These are phyloP conservation scores for Tenebrio molitor DNA, from an alignment of 1,140 invertebrate species.

Conservation along the genomic window DNA sequence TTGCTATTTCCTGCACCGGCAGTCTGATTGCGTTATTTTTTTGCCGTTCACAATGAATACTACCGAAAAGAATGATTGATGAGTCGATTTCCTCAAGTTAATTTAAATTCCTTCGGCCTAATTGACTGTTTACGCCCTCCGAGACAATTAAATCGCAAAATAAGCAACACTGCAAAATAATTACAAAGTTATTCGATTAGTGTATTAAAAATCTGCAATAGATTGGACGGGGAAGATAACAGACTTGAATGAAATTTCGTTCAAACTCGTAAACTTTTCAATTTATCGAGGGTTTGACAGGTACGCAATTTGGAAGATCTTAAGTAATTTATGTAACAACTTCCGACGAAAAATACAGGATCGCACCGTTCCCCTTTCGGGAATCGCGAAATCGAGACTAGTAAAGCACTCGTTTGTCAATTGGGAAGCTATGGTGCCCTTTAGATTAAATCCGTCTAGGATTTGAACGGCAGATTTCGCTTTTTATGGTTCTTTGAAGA, in stretches of 20 bases:
- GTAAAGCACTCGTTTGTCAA: conserved; percentile 1
- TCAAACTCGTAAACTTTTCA: conserved; percentile 10
- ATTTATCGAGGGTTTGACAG: conserved; percentile 17
- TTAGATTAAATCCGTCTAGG: conserved; percentile 1
- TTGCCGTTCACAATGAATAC: too few relatives aligned
- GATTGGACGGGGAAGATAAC: conserved; percentile 16
- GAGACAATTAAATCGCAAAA: not conserved
- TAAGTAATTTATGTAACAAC: conserved; percentile 10
- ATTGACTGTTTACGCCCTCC: not conserved
- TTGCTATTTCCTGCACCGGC: too few relatives aligned
- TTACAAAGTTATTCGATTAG: not conserved
- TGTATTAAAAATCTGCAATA: conserved; percentile 1
- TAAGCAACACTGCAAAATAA: not conserved
- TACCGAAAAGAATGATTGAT: too few relatives aligned
- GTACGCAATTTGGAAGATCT: not conserved
- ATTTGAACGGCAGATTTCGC: not conserved
- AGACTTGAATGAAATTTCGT: conserved; percentile 1
- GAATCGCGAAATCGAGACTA: not conserved
- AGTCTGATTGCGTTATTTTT: too few relatives aligned
- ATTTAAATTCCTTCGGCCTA: not conserved
- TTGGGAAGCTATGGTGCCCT: not conserved
- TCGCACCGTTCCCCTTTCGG: not conserved
- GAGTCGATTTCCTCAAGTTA: too few relatives aligned
- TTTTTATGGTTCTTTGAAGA: not conserved
- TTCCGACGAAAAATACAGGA: not conserved